Base-by-base conservation (phyloP, 1,140 invertebrate genomes). In the Gonioctena quinquepunctata region DNA sequence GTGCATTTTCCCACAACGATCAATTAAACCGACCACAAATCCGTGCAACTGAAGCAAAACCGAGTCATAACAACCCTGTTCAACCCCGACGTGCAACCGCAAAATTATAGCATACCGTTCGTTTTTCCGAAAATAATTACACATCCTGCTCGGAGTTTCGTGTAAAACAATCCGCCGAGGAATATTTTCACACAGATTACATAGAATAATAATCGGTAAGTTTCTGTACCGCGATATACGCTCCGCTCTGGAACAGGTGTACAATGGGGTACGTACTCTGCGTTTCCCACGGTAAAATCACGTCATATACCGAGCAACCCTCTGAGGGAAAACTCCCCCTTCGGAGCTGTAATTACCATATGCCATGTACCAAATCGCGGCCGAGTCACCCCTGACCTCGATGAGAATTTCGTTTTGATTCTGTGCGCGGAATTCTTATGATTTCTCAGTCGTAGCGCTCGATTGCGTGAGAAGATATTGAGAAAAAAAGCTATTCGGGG, bases 101-200 rank as follows among this genome's bases (percentile, higher is more conserved):
- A 42, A 42, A 42, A 42, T 42, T 42, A 42, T n/a, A 42, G 13
- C 33, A n/a, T 42, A 13, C 16, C 33, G 33, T 42, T 42, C 16
- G 33, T 42, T 42, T 42, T 42, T 42, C 33, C 33, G 11, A n/a
- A 42, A 42, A 42, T n/a, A 42, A 42, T 42, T 42, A 42, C 13
- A 42, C 33, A 42, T 42, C 33, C 33, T 42, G 33, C 33, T 42
- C 33, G 8, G 16, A 11, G 33, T 42, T 42, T 42, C 33, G 33
- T 59, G 56, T 59, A 59, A 59, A 59, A 59, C 56, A 59, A 59
- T 59, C 56, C 23, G 21, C 21, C 13, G 33, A 42, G 33, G 16
- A 59, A 59, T 59, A 59, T 59, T 59, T 59, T 59, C 56, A 59
- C 56, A 59, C 56, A 59, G 56, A 59, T 59, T 59, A 59, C 56